phyloP scores from a whole-genome alignment of 2,797 vertebrate genomes.

The Poliocrania exsul region DNA sequence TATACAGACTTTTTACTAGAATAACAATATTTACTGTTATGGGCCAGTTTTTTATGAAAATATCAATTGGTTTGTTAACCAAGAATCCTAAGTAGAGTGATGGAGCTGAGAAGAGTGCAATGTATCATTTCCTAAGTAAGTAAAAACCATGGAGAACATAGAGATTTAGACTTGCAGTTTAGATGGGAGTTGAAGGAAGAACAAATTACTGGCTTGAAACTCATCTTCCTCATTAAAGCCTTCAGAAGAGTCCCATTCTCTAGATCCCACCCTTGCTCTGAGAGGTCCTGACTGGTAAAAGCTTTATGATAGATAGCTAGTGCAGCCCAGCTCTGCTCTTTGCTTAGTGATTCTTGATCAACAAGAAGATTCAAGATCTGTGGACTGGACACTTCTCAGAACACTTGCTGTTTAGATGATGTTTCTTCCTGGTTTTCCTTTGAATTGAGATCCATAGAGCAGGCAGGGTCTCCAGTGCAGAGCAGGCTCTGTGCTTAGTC shows the following conservation, averaged over 20 bases:
- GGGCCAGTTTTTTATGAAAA: not conserved
- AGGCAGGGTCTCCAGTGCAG: not conserved
- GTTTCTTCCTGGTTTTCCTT: not conserved
- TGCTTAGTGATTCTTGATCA: not conserved
- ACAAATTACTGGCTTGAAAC: not conserved
- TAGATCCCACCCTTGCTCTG: not conserved
- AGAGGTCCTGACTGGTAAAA: not conserved
- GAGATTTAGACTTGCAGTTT: not conserved
- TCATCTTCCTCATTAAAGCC: not conserved
- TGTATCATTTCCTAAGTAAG: not conserved
- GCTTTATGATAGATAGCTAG: not conserved
- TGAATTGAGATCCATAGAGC: not conserved
- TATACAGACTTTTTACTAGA: not conserved
- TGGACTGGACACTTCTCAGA: not conserved
- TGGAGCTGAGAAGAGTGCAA: not conserved
- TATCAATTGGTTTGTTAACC: not conserved
- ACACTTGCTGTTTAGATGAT: not conserved
- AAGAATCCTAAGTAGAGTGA: not conserved
- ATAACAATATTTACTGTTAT: not conserved
- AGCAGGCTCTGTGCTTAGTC: not conserved
- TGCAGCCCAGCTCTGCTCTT: not conserved
- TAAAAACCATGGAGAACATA: not conserved
- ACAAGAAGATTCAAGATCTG: not conserved
- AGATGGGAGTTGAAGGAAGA: not conserved
- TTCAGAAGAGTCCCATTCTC: not conserved